Evolutionary conservation across 2,888 invertebrate species (phyloP).

Genomic region (Leucozona laternaria): DNA sequence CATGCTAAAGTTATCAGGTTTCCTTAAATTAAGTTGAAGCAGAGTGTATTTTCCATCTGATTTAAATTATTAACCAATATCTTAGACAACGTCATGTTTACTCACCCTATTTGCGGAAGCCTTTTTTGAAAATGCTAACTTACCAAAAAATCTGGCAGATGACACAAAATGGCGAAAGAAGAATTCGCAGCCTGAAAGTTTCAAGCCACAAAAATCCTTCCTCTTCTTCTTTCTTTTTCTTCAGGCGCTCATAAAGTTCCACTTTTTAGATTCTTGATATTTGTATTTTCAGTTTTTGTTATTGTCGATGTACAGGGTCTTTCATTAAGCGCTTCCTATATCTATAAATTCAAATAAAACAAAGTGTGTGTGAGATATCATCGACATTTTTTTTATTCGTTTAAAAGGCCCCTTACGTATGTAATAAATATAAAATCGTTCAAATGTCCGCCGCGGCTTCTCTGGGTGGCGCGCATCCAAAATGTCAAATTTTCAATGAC

Average conservation of each 20-base stretch:
- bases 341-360: no score
- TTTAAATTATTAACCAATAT: slow-evolving; percentile 50
- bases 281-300: neutral
- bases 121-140: neutral
- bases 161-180: slow-evolving; percentile 35
- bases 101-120: no score
- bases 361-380: no score
- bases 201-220: slow-evolving; percentile 38
- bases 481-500: no score
- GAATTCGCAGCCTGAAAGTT: slow-evolving; percentile 27
- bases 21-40: slow-evolving; percentile 47
- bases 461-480: no score
- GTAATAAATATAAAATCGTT: no score
- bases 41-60: neutral
- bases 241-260: neutral
- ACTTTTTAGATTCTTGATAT: neutral
- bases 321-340: no score
- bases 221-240: neutral
- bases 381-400: no score
- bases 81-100: no score
- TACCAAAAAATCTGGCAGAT: slow-evolving; percentile 24
- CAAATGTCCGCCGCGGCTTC: no score
- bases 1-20: slow-evolving; percentile 49
- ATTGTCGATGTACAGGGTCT: no score
- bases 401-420: no score